Base-by-base conservation (phyloP, 2,113 vertebrate genomes). In the Bubo blakistoni region DNA sequence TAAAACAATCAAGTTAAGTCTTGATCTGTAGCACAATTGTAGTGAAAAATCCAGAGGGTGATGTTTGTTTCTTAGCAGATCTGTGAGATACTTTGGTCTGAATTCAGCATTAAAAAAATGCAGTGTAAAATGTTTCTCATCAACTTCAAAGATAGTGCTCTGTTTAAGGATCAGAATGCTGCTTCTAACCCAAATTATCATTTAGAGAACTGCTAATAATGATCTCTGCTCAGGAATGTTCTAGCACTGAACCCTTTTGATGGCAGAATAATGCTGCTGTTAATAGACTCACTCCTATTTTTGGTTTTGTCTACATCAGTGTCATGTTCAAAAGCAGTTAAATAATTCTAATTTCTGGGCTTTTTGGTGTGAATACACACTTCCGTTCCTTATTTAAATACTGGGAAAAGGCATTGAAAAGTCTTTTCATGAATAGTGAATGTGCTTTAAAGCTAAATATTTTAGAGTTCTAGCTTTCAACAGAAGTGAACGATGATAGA, bases 291-390 rank as follows among this genome's bases (percentile, higher is more conserved):
- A 59, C 30, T 88, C 42, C 88, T 95, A 49, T 86, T 96, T 93
- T 94, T 94, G 80, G 58, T 93, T 95, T 96, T 95, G 88, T 93
- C 94, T 91, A n/a, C 74, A 90, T 95, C 84, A 86, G 55, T 94
- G 83, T 96, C 72, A 73, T 81, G 69, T 95, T 95, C 77, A 59
- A 96, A 97, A 85, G 91, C 85, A 91, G 90, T 73, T 46, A 49
- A 94, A 85, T 86, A 73, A 73, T 94, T 92, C 95, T 91, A 65
- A 86, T 51, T 44, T 92, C 57, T 73, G 55, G 47, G 78, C 81
- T 97, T 96, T 88, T 94, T 95, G 96, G 77, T 86, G 59, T 90
- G 88, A 96, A 95, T 94, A 78, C 91, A 81, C 80, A 63, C 58
- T 90, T 95, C 70, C 9, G 3, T 91, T 88, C 36, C 69, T 55